Conservation (phyloP, 2,888 invertebrate species). For the Scaptomyza flava region DNA sequence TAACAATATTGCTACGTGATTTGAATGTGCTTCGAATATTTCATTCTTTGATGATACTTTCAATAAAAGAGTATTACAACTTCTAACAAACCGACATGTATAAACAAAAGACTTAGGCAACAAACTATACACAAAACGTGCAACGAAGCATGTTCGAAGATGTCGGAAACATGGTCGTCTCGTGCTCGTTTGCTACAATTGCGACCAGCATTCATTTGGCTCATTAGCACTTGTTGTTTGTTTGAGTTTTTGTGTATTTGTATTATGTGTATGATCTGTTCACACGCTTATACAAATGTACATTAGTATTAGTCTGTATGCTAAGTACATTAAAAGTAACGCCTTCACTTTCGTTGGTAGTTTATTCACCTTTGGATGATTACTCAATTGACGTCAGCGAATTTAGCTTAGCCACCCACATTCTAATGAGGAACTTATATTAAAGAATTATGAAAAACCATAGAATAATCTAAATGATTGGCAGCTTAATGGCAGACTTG, state of each 20-base stretch:
- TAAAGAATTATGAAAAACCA: not conserved
- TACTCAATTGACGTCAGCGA: slow-evolving; percentile 53
- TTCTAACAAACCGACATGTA: slow-evolving; percentile 14
- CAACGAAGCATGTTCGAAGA: slow-evolving; percentile 57
- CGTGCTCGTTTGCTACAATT: slow-evolving; percentile 5
- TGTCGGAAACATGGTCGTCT: slow-evolving; percentile 24
- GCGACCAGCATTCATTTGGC: slow-evolving; percentile 45
- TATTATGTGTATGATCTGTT: slow-evolving; percentile 27
- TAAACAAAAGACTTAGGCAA: slow-evolving; percentile 71
- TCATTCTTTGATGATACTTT: too few species aligned
- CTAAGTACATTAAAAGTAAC: slow-evolving; percentile 23
- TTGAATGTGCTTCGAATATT: too few species aligned
- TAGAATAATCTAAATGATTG: not conserved
- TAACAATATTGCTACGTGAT: too few species aligned
- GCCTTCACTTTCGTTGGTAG: slow-evolving; percentile 68
- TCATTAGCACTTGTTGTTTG: slow-evolving; percentile 67
- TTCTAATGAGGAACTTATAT: slow-evolving; percentile 54
- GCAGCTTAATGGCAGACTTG: not conserved
- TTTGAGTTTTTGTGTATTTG: slow-evolving; percentile 10
- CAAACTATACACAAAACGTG: slow-evolving; percentile 67
- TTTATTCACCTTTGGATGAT: slow-evolving; percentile 64
- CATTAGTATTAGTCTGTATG: not conserved
- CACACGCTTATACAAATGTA: not conserved
- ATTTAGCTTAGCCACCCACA: slow-evolving; percentile 41
- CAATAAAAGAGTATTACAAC: not conserved